Evolutionary conservation across 2,888 invertebrate genomes (phyloP).

Genomic region (Lysandra coridon): DNA sequence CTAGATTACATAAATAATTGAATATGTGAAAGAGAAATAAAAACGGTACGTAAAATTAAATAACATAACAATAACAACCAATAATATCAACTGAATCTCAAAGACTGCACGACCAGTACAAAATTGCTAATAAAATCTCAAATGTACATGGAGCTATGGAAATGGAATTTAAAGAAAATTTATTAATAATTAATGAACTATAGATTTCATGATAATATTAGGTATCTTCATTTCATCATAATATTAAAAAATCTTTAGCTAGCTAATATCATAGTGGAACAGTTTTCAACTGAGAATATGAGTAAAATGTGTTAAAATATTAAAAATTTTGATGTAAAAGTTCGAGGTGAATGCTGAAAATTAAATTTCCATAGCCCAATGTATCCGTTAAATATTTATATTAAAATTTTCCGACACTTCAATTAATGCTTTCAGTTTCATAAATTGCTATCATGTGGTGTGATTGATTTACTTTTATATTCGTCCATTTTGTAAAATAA

Average conservation of each 20-base stretch:
- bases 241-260: not conserved
- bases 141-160: slow-evolving; percentile 19
- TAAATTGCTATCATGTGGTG: not conserved
- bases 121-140: slow-evolving; percentile 42
- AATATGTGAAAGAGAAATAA: slow-evolving; percentile 59
- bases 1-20: slow-evolving; percentile 73
- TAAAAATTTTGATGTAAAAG: no score
- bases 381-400: not conserved
- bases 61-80: slow-evolving; percentile 78
- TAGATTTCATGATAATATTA: not conserved
- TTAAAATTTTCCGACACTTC: not conserved
- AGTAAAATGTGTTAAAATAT: no score
- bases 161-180: not conserved
- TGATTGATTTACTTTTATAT: not conserved
- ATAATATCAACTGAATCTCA: slow-evolving; percentile 43
- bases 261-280: not conserved
- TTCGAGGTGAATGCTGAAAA: not conserved
- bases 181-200: not conserved
- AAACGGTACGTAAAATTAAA: slow-evolving; percentile 71
- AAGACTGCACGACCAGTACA: slow-evolving; percentile 15
- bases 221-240: not conserved
- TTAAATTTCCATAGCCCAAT: slow-evolving; percentile 1
- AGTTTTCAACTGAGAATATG: no score
- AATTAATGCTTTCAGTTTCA: slow-evolving; percentile 3
- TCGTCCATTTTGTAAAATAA: not conserved